Base-by-base conservation (phyloP, 2,888 invertebrate genomes). In the Cosmorhoe ocellata region DNA sequence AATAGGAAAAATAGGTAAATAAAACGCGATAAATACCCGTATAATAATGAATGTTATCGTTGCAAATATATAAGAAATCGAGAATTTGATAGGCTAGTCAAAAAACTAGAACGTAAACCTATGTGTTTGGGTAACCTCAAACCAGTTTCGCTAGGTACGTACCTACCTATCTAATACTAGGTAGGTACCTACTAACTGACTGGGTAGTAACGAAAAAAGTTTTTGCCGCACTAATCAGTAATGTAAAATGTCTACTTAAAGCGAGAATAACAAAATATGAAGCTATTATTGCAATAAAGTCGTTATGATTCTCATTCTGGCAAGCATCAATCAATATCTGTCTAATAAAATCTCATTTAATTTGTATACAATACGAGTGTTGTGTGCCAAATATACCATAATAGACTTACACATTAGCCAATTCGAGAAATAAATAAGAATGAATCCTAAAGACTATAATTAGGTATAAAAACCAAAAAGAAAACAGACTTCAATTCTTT, bases 111-210 rank as follows among this genome's bases (percentile, higher is more conserved):
- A 72, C 74, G 63, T 40, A 36, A 44, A 54, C 45, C 51, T 56
- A 51, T 58, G 48, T 71, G 78, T 74, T 76, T 78, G 72, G 72
- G 74, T 75, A 76, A 77, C 72, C 67, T 69, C 59, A 70, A 81
- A 81, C 82, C 71, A 51, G 82, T 82, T 78, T 76, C 46, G 56
- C 52, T 64, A 57, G 57, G 68, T 69, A 68, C 63, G 55, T 64
- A 66, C 63, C 57, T 64, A 66, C 13, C 4, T 32, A 34, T 18
- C n/a, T n/a, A n/a, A n/a, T n/a, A n/a, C n/a, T n/a, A n/a, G n/a
- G n/a, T n/a, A n/a, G n/a, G 18, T 40, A 34, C 28, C 40, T 54
- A 58, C 50, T 37, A 3, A 18, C 18, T 18, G 5, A 32, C 45
- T 40, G 18, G 34, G 32, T 32, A 58, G 26, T 55, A 51, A 59